Percentiles rank a stretch among this genome's conserved stretches.
phyloP scores from a whole-genome alignment of 2,888 invertebrate genomes.

The Barypeithes pellucidus region DNA sequence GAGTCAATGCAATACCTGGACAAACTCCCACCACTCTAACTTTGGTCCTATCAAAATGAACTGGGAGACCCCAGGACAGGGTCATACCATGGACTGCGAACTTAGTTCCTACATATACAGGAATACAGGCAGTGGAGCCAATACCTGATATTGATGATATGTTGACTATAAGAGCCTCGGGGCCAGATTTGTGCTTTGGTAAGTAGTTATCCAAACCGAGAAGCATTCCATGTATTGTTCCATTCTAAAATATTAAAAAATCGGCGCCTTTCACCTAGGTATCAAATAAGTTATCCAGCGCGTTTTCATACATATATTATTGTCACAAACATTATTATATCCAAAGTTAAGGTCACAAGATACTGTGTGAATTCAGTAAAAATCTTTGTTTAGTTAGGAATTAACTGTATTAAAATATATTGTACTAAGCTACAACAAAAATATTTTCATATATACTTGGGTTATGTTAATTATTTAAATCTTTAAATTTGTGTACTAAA shows the following conservation, averaged over 20 bases:
- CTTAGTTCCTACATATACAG: slow-evolving; percentile 57
- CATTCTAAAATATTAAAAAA: slow-evolving; percentile 59
- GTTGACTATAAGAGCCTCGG: slow-evolving; percentile 57
- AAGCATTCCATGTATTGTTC: slow-evolving; percentile 55
- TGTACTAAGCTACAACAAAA: no score
- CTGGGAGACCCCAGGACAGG: slow-evolving; percentile 53
- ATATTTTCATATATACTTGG: no score
- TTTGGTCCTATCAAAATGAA: slow-evolving; percentile 66
- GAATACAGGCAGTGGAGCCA: slow-evolving; percentile 41
- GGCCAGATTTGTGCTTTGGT: slow-evolving; percentile 56
- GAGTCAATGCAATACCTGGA: slow-evolving; percentile 71
- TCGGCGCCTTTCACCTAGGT: no score
- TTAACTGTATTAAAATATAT: no score
- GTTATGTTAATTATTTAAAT: no score
- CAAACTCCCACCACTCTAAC: slow-evolving; percentile 72
- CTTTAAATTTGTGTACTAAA: no score
- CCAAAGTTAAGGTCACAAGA: no score
- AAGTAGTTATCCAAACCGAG: slow-evolving; percentile 58
- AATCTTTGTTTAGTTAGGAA: no score
- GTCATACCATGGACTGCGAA: slow-evolving; percentile 56
- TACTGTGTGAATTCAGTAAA: no score
- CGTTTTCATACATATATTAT: no score
- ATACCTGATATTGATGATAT: slow-evolving; percentile 56
- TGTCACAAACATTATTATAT: no score
- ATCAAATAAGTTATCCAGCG: no score